Evolutionary conservation across 2,888 invertebrate genomes (phyloP), one percentile per base, ranked within the genome.

Genomic region (Stenichneumon culpator): DNA sequence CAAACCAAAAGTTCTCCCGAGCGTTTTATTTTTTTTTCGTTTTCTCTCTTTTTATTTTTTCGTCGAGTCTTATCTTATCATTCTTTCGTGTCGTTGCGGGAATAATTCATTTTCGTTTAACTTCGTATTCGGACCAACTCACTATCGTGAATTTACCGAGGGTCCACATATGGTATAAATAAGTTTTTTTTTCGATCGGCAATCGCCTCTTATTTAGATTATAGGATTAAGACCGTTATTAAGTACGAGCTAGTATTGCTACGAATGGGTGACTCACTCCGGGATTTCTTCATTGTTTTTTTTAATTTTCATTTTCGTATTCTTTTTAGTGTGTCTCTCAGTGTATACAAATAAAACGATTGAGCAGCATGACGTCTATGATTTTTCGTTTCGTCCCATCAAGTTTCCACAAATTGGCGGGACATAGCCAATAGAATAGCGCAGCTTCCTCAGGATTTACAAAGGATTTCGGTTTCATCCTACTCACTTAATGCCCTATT

Each of bases 181-280:
- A 60, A 82, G 67, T 78, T 73, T 36, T 50, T 78, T 70, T 36
- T 57, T 63, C 75, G 65, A 72, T 69, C 32, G 70, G 28, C 57
- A 44, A 63, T 73, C 60, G 36, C 73, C 78, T 54, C 69, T 78
- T 69, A 44, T 63, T 81, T 79, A 74, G 47, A 79, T 79, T 74
- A 82, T 70, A 81, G 81, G 74, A 84, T 81, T 81, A 79, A 79
- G 78, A 81, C 63, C 77, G 73, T 73, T 78, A 84, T 78, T 79
- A 79, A 84, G 69, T 84, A 81, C 84, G 81, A 84, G 81, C 81
- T 84, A 81, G 73, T 77, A 81, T 86, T 86, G 78, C 83, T 83
- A 83, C 83, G 72, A 78, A 78, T 84, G 70, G 79, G 60, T 79
- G 70, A 79, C 74, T 68, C 72, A 57, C 74, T 70, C 67, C 32